A percentile compares a stretch with the other conserved stretches of the same genome.
Conservation (phyloP, 1,140 invertebrate species). For the Colletes gigas region DNA sequence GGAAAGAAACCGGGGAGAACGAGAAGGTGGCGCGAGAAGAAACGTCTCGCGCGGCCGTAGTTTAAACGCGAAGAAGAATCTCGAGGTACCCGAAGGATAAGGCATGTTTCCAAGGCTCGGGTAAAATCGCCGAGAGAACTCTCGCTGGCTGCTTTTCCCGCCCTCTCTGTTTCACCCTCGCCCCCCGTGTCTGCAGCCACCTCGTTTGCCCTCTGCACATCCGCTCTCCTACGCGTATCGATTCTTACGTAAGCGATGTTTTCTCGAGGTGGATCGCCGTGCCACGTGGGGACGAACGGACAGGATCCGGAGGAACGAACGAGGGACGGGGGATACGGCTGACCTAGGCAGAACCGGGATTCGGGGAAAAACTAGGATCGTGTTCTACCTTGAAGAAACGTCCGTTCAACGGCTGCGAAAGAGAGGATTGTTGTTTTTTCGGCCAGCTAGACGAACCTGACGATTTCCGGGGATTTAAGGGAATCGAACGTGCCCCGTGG, state of each 20-base stretch:
- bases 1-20: not conserved
- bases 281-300: slow-evolving; percentile 1
- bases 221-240: slow-evolving; percentile 60
- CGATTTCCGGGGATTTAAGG: slow-evolving; percentile 40
- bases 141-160: slow-evolving; percentile 35
- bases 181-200: slow-evolving; percentile 1
- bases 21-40: not conserved
- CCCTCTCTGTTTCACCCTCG: too few relatives aligned
- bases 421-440: slow-evolving; percentile 32
- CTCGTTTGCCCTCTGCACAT: slow-evolving; percentile 42
- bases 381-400: slow-evolving; percentile 36
- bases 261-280: slow-evolving; percentile 57
- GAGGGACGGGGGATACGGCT: slow-evolving; percentile 40
- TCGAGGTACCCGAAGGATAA: slow-evolving; percentile 63
- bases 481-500: slow-evolving; percentile 17
- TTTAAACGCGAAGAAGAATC: slow-evolving; percentile 62
- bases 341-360: slow-evolving; percentile 62
- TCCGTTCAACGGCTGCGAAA: not conserved
- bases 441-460: slow-evolving; percentile 10
- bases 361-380: slow-evolving; percentile 25
- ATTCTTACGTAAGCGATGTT: slow-evolving; percentile 71
- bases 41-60: slow-evolving; percentile 52
- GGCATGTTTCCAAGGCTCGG: slow-evolving; percentile 64
- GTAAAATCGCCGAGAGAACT: slow-evolving; percentile 60
- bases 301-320: slow-evolving; percentile 26